A percentile compares a stretch with the other conserved stretches of the same genome.
Evolutionary conservation across 2,797 vertebrate species (phyloP).

Genomic region (Falco peregrinus): DNA sequence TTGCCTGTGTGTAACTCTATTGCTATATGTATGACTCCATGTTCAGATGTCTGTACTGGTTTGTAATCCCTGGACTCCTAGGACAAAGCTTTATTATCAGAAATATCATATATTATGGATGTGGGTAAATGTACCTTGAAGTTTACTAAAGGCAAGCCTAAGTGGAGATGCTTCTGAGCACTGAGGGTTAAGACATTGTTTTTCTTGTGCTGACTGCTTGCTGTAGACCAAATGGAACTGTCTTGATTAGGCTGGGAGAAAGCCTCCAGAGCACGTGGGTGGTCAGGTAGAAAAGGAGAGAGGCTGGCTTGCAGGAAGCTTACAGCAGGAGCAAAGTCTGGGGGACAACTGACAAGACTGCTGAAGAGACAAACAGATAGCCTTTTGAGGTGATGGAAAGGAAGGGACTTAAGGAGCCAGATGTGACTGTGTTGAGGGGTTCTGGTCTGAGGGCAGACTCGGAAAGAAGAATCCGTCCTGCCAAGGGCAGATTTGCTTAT

Average conservation of each 20-base stretch:
- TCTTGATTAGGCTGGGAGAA: background rate
- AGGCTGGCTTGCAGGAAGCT: background rate
- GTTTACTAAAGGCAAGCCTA: background rate
- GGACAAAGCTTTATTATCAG: background rate
- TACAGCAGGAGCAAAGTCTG: background rate
- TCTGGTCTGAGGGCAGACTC: background rate
- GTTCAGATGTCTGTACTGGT: background rate
- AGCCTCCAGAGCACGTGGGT: background rate
- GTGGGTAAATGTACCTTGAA: background rate
- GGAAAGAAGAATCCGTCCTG: background rate
- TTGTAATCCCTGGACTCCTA: background rate
- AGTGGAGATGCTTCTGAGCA: background rate
- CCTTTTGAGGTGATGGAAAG: background rate
- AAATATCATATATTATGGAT: background rate
- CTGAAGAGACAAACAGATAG: background rate
- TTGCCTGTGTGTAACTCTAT: background rate
- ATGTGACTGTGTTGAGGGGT: background rate
- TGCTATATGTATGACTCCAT: background rate
- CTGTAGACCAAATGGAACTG: background rate
- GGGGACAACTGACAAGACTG: background rate
- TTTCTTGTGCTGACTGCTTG: background rate
- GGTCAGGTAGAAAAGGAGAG: background rate
- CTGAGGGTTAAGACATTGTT: background rate
- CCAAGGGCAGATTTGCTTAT: background rate
- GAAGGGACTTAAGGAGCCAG: background rate